Conservation (phyloP, 2,888 invertebrate species). For the Trachelus iudaicus region DNA sequence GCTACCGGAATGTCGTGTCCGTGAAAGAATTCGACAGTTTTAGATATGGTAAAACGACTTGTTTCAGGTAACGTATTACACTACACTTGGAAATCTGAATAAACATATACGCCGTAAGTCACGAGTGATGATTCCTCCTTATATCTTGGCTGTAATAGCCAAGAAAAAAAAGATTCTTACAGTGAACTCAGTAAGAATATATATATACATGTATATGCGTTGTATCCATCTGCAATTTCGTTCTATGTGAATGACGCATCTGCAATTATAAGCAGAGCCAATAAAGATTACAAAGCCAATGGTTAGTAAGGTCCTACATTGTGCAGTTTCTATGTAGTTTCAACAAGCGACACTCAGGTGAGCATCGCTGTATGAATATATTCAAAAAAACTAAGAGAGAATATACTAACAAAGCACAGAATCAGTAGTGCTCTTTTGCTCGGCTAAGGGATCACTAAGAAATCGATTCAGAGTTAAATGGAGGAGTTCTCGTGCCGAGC, state of each 20-base stretch:
- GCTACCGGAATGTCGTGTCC: neutral
- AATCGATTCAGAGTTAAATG: neutral
- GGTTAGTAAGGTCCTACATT: neutral
- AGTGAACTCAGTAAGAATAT: neutral
- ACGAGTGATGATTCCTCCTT: neutral
- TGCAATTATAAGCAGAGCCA: neutral
- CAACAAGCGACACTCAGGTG: neutral
- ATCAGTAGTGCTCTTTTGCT: neutral
- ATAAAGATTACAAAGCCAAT: neutral
- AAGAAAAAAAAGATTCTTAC: neutral
- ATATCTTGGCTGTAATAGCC: neutral
- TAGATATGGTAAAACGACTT: neutral
- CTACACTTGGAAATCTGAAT: neutral
- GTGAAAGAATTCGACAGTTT: neutral
- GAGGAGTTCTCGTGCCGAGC: neutral
- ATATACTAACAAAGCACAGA: neutral
- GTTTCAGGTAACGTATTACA: neutral
- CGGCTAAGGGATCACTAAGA: neutral
- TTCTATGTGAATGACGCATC: neutral
- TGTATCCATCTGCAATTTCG: neutral
- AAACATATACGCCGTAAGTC: neutral
- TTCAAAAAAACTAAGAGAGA: neutral
- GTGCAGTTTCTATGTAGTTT: neutral
- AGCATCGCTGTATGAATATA: neutral
- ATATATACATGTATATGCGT: neutral